phyloP scores from a whole-genome alignment of 1,140 invertebrate species.

The Maniola jurtina region DNA sequence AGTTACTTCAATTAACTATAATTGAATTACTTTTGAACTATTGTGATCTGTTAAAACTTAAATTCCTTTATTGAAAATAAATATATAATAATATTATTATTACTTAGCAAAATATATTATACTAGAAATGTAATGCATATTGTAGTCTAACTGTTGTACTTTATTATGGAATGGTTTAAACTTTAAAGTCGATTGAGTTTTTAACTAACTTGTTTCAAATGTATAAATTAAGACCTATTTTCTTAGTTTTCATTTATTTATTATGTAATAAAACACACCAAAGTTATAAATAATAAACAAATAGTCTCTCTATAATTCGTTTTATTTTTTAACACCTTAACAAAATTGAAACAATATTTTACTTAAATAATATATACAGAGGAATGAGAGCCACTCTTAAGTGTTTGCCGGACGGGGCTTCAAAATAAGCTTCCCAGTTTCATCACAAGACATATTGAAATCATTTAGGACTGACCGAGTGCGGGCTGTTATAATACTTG shows the following conservation, averaged over 20 bases:
- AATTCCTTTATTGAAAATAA: slow-evolving; percentile 27
- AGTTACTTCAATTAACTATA: slow-evolving; percentile 4
- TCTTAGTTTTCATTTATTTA: slow-evolving; percentile 69
- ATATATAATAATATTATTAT: not conserved
- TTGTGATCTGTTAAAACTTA: slow-evolving; percentile 32
- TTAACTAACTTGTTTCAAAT: slow-evolving; percentile 33
- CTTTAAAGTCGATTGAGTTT: slow-evolving; percentile 32
- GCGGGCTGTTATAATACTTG: slow-evolving; percentile 95
- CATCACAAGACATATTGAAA: slow-evolving; percentile 99
- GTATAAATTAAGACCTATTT: slow-evolving; percentile 35
- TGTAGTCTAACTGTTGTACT: slow-evolving; percentile 36
- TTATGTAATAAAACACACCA: slow-evolving; percentile 76
- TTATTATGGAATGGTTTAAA: slow-evolving; percentile 32
- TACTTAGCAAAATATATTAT: slow-evolving; percentile 28
- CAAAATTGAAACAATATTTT: slow-evolving; percentile 25
- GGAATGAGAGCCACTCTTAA: slow-evolving; percentile 14
- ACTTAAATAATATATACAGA: slow-evolving; percentile 34
- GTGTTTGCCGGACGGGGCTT: slow-evolving; percentile 85
- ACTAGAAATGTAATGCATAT: slow-evolving; percentile 21
- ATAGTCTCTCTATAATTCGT: slow-evolving; percentile 63
- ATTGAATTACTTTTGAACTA: slow-evolving; percentile 12
- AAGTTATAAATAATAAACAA: slow-evolving; percentile 75
- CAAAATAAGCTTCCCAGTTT: slow-evolving; percentile 94
- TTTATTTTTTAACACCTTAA: slow-evolving; percentile 50
- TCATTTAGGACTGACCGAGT: slow-evolving; percentile 93